These are phyloP conservation scores for Geopemphigus sp. DNA, from an alignment of 1,140 invertebrate genomes.

Conservation along the genomic window DNA sequence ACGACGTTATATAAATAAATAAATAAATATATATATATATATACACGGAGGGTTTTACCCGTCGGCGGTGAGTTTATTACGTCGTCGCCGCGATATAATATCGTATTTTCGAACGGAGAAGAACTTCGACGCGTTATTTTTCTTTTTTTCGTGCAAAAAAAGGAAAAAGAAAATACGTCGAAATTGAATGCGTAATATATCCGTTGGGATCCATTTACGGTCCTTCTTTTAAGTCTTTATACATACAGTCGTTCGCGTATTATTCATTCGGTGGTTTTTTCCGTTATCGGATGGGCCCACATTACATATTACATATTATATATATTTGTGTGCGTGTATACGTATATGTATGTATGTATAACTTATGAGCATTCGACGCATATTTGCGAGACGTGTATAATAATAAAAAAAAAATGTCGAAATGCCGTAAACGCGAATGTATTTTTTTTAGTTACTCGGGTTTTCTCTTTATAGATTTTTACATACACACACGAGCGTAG, in stretches of 20 bases:
- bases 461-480: not conserved
- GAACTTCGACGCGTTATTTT: not conserved
- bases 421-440: slow-evolving; percentile 22
- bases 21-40: not conserved
- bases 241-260: not conserved
- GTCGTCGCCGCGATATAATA: not conserved
- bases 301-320: too few species aligned
- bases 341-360: too few species aligned
- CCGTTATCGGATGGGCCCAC: not conserved
- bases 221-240: slow-evolving; percentile 28
- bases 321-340: too few species aligned
- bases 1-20: too few species aligned
- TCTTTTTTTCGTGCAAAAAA: too few species aligned
- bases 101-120: not conserved
- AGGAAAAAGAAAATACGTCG: not conserved
- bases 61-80: not conserved
- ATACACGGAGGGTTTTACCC: too few species aligned
- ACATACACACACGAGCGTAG: not conserved
- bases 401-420: slow-evolving; percentile 7
- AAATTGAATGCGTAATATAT: slow-evolving; percentile 42
- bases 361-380: not conserved
- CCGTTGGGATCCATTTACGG: slow-evolving; percentile 27
- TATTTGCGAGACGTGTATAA: slow-evolving; percentile 18
- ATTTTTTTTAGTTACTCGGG: slow-evolving; percentile 24
- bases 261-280: slow-evolving; percentile 30